These are phyloP conservation scores for Hoplodrina blanda DNA, from an alignment of 2,888 invertebrate species.

Conservation along the genomic window DNA sequence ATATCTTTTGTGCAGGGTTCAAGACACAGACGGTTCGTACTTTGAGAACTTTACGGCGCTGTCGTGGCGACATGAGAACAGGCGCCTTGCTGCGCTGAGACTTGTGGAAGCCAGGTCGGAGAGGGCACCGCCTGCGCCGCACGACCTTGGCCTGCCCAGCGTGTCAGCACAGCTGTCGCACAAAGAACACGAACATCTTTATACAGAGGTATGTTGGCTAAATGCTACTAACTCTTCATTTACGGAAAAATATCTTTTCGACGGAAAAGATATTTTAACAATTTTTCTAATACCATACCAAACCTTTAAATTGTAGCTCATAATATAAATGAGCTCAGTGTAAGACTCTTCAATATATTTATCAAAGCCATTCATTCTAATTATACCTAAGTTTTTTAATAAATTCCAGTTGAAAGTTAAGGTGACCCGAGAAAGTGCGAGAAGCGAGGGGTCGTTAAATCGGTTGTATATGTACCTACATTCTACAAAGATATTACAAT, in stretches of 20 bases:
- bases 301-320: neutral
- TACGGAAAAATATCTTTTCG: neutral
- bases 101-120: constrained; percentile 94
- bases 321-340: neutral
- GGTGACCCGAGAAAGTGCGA: constrained; percentile 54
- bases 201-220: constrained; percentile 81
- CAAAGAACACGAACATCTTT: constrained; percentile 88
- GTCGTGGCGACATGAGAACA: constrained; percentile 97
- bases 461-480: constrained; percentile 16
- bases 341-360: constrained; percentile 15
- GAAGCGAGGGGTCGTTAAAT: constrained; percentile 35
- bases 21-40: constrained; percentile 98
- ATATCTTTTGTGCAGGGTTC: constrained; percentile 92
- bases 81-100: constrained; percentile 94
- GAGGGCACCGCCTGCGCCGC: constrained; percentile 91
- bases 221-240: neutral
- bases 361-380: constrained; percentile 48
- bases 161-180: constrained; percentile 94
- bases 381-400: constrained; percentile 40
- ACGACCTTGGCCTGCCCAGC: constrained; percentile 93
- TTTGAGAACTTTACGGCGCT: constrained; percentile 98
- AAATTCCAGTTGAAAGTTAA: constrained; percentile 46
- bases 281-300: neutral
- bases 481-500: constrained; percentile 34
- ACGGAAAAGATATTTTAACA: neutral